Evolutionary conservation across 2,797 vertebrate genomes (phyloP).

Genomic region (Leptodactylus fallax): DNA sequence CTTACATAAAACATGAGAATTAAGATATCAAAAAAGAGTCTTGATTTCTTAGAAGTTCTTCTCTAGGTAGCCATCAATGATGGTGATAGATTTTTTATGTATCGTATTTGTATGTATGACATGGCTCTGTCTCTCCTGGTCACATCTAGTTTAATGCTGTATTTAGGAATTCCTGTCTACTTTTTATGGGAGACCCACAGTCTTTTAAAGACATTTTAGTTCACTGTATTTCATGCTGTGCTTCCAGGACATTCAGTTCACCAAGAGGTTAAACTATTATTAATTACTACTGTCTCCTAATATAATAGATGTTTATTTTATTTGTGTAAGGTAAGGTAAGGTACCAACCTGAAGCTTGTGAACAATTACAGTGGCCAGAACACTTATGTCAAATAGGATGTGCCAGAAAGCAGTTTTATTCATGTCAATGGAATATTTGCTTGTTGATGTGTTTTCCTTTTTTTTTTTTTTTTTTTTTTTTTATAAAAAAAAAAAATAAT

Average conservation of each 20-base stretch:
- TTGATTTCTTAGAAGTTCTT: not conserved
- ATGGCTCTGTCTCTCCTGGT: not conserved
- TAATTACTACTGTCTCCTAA: constrained; percentile 28
- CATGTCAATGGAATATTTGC: not conserved
- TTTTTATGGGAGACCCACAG: constrained; percentile 11
- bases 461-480: no score
- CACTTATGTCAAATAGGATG: not conserved
- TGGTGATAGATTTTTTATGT: not conserved
- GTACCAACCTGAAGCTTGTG: not conserved
- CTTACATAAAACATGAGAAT: no score
- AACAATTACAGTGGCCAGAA: not conserved
- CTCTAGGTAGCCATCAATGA: not conserved
- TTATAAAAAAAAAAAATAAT: no score
- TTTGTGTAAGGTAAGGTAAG: constrained; percentile 11
- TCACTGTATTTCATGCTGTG: not conserved
- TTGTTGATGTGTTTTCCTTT: not conserved
- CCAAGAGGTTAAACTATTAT: constrained; percentile 34
- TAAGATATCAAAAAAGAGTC: not conserved
- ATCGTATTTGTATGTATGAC: constrained; percentile 28
- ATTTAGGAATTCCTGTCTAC: constrained; percentile 39
- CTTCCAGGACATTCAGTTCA: constrained; percentile 12
- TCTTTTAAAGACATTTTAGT: constrained; percentile 3
- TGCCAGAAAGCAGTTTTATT: not conserved
- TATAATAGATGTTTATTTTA: constrained; percentile 20
- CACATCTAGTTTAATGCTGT: constrained; percentile 36